Evolutionary conservation across 2,888 invertebrate species (phyloP).

Genomic region (Protophormia terraenovae): DNA sequence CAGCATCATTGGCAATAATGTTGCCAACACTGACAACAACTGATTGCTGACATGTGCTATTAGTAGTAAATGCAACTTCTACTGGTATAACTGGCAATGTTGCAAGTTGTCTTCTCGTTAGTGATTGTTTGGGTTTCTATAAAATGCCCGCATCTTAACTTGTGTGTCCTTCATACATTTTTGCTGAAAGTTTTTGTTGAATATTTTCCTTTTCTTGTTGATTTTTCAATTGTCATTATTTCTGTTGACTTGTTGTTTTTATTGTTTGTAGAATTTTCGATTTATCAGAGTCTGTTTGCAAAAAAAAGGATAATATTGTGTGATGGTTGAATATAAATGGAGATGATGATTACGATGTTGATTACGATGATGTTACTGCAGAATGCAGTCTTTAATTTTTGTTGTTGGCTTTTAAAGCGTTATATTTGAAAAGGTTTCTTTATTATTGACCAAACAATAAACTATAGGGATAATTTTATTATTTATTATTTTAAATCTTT

Average conservation of each 20-base stretch:
- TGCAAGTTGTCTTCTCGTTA: background rate
- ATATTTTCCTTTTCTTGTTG: background rate
- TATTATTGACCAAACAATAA: too few relatives aligned
- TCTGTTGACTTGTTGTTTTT: background rate
- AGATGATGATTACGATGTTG: background rate
- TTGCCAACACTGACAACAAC: background rate
- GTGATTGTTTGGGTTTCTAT: background rate
- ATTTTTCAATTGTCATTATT: background rate
- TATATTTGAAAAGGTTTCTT: too few relatives aligned
- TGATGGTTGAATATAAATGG: background rate
- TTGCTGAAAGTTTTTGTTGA: too few relatives aligned
- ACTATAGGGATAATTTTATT: too few relatives aligned
- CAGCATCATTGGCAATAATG: slow-evolving; percentile 4
- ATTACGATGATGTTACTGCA: too few relatives aligned
- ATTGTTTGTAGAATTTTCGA: background rate
- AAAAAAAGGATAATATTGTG: too few relatives aligned
- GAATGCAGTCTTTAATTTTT: too few relatives aligned
- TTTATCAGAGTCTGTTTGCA: slow-evolving; percentile 6
- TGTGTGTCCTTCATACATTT: background rate
- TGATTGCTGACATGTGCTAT: background rate
- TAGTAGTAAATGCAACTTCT: background rate
- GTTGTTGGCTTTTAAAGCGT: too few relatives aligned
- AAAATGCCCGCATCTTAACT: background rate
- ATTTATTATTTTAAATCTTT: too few relatives aligned
- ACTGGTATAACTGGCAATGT: background rate